Evolutionary conservation across 2,888 invertebrate genomes (phyloP).

Genomic region (Eubasilissa splendida): DNA sequence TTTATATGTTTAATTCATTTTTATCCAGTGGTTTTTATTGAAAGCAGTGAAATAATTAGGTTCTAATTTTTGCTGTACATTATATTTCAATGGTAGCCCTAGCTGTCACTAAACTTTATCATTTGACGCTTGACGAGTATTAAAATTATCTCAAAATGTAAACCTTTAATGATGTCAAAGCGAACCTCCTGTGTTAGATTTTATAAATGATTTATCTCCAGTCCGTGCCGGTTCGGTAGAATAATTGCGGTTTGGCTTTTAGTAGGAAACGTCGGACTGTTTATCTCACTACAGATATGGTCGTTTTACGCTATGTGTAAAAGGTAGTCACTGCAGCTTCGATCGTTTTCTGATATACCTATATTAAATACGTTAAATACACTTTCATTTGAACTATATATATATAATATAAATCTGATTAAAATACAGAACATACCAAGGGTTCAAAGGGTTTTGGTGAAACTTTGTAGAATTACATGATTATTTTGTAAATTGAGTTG

Average conservation of each 20-base stretch:
- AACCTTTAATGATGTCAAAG: conserved; percentile 21
- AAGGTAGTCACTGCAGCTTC: background rate
- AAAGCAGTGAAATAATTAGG: no score
- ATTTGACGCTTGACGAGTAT: conserved; percentile 37
- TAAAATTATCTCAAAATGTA: conserved; percentile 36
- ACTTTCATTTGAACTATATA: no score
- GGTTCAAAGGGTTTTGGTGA: no score
- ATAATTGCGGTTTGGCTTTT: conserved; percentile 48
- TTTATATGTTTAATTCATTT: no score
- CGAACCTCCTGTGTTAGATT: conserved; percentile 13
- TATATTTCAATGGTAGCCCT: background rate
- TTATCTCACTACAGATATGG: conserved; percentile 37
- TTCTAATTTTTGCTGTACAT: no score
- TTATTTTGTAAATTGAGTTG: no score
- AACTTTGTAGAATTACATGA: no score
- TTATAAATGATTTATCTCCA: conserved; percentile 15
- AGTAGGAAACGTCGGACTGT: conserved; percentile 41
- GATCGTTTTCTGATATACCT: no score
- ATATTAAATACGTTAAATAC: no score
- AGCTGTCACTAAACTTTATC: conserved; percentile 19
- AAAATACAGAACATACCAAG: no score
- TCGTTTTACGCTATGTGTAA: background rate
- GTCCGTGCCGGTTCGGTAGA: conserved; percentile 27
- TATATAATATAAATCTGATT: no score
- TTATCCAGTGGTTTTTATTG: no score